These are phyloP conservation scores for Yponomeuta evonymella DNA, from an alignment of 2,888 invertebrate species.

Conservation along the genomic window DNA sequence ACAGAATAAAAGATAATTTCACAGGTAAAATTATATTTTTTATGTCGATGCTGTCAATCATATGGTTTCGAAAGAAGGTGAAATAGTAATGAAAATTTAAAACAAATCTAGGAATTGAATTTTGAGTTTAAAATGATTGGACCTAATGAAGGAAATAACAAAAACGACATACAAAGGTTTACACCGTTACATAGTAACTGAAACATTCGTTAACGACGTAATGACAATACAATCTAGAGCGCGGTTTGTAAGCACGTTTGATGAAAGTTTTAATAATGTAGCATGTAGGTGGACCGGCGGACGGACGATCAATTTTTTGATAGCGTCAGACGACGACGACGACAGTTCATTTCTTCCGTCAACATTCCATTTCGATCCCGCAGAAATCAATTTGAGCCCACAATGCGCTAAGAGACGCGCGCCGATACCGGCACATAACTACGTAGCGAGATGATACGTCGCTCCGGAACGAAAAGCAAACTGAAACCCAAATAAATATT, in stretches of 20 bases:
- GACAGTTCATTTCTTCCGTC: constrained; percentile 64
- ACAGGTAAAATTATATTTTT: too few relatives aligned
- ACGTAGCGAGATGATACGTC: constrained; percentile 25
- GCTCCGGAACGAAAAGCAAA: constrained; percentile 54
- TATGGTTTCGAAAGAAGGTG: too few relatives aligned
- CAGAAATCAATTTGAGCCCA: constrained; percentile 66
- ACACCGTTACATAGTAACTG: too few relatives aligned
- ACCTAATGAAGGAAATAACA: too few relatives aligned
- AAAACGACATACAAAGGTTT: too few relatives aligned
- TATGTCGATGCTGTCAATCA: too few relatives aligned
- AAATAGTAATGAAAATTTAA: too few relatives aligned
- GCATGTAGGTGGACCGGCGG: constrained; percentile 16
- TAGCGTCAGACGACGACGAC: constrained; percentile 61
- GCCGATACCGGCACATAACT: constrained; percentile 20
- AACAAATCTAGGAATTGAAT: too few relatives aligned
- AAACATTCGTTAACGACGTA: too few relatives aligned
- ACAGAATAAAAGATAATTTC: too few relatives aligned
- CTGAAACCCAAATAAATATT: constrained; percentile 71
- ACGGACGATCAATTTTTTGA: constrained; percentile 68
- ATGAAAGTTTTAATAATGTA: background rate
- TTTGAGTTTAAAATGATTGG: too few relatives aligned
- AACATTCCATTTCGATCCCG: constrained; percentile 64
- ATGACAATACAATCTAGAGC: background rate
- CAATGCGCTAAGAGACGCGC: constrained; percentile 36
- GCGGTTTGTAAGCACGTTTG: background rate